These are phyloP conservation scores for Chiridota heheva DNA, from an alignment of 35 echinoderm and acorn worm genomes.

Conservation along the genomic window DNA sequence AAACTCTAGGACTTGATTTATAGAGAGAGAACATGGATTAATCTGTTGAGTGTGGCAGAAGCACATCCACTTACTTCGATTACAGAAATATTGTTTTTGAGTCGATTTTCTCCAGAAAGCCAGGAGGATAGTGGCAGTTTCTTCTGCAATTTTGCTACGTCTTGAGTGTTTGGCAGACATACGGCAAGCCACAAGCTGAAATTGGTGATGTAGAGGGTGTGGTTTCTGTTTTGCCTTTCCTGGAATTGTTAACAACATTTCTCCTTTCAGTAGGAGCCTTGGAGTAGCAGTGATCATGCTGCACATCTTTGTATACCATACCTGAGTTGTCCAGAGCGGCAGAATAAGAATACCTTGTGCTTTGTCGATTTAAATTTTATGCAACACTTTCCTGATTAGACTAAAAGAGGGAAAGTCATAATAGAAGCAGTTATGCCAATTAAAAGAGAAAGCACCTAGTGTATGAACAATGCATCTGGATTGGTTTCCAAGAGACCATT, in stretches of 20 bases:
- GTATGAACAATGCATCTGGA: slow-evolving; percentile 7
- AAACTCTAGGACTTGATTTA: slow-evolving; percentile 16
- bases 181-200: slow-evolving; percentile 30
- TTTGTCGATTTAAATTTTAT: slow-evolving; percentile 42
- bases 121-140: slow-evolving; percentile 27
- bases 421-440: slow-evolving; percentile 27
- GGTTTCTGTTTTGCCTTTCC: not conserved
- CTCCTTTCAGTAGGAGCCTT: not conserved
- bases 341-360: slow-evolving; percentile 31
- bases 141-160: slow-evolving; percentile 1
- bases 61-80: slow-evolving; percentile 50
- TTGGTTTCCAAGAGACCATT: slow-evolving; percentile 40
- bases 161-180: slow-evolving; percentile 30
- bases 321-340: slow-evolving; percentile 49
- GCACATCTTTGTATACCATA: slow-evolving; percentile 34
- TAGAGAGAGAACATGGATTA: slow-evolving; percentile 22
- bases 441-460: slow-evolving; percentile 40
- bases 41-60: slow-evolving; percentile 39
- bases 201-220: slow-evolving; percentile 8
- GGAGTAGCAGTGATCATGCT: slow-evolving; percentile 26
- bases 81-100: slow-evolving; percentile 46
- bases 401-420: slow-evolving; percentile 70
- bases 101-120: slow-evolving; percentile 46
- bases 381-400: slow-evolving; percentile 14
- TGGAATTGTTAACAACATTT: slow-evolving; percentile 8